Evolutionary conservation across 2,113 vertebrate species (phyloP), one percentile per base, ranked within the genome.

Genomic region (Leptosomus discolor): DNA sequence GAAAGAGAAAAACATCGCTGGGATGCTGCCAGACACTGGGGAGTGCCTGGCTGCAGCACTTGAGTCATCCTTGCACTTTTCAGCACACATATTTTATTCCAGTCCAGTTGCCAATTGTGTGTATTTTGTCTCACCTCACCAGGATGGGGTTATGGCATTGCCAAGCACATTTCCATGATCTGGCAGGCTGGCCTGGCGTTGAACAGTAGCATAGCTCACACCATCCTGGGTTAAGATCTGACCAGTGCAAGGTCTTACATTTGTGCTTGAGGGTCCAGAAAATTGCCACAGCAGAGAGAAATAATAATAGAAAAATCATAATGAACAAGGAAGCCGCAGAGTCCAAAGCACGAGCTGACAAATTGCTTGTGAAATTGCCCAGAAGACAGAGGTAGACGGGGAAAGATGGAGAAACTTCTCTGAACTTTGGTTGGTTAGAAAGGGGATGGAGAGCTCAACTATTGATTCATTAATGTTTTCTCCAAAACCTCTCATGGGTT

Each of bases 51-150:
- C 80, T 87, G 78, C 27, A 75, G 22, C 2, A 27, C 69, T 77
- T 71, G 68, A 92, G 53, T 95, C 91, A 92, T 73, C 85, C 74
- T 39, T 79, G 34, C 34, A 92, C 88, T 21, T 45, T 94, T 91
- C 70, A 94, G 80, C 29, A 16, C 30, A 50, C 60, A 61, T 12
- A 88, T 65, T 80, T 81, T 74, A 94, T 53, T 43, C 23, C 54
- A 95, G 81, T 14, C 70, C 85, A 53, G 53, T 27, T 85, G 81
- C 45, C 74, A 67, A 19, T 61, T 64, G 74, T 73, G 57, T 75
- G 83, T 60, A 15, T 87, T 77, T 91, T 82, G 85, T 53, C 56
- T 68, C 68, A 16, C 7, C 0, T 21, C 4, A 1, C 22, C 73
- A 70, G 83, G 83, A 90, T 4, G 24, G 29, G 32, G 39, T 67